phyloP scores from a whole-genome alignment of 2,113 vertebrate species.

The Tylochromis polylepis region DNA sequence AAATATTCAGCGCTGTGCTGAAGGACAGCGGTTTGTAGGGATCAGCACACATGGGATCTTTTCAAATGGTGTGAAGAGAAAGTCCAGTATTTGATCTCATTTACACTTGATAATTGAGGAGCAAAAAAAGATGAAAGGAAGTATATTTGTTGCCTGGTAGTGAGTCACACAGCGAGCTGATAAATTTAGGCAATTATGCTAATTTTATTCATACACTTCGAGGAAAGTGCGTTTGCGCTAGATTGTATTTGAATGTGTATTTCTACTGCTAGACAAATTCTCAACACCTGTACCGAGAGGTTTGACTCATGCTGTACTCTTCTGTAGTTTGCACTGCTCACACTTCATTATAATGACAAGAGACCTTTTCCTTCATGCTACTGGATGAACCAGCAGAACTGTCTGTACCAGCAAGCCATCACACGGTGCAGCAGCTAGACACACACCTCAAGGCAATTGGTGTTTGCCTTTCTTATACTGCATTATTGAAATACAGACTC shows the following conservation, averaged over 20 bases:
- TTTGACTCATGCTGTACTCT: not conserved
- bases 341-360: not conserved
- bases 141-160: not conserved
- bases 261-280: not conserved
- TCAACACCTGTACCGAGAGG: not conserved
- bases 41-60: not conserved
- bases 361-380: not conserved
- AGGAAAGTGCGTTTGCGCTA: rapidly evolving
- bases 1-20: conserved; percentile 4
- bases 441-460: not conserved
- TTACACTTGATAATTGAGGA: not conserved
- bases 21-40: conserved; percentile 12
- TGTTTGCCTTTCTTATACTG: not conserved
- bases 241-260: not conserved
- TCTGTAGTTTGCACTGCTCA: not conserved
- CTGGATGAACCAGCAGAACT: not conserved
- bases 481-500: not conserved
- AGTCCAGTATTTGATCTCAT: conserved; percentile 30
- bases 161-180: not conserved
- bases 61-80: not conserved
- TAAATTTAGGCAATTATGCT: not conserved
- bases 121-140: conserved; percentile 1
- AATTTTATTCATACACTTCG: not conserved
- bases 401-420: not conserved
- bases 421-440: not conserved